Base-by-base conservation (phyloP, 2,113 vertebrate species). In the Siphamia tubifer region DNA sequence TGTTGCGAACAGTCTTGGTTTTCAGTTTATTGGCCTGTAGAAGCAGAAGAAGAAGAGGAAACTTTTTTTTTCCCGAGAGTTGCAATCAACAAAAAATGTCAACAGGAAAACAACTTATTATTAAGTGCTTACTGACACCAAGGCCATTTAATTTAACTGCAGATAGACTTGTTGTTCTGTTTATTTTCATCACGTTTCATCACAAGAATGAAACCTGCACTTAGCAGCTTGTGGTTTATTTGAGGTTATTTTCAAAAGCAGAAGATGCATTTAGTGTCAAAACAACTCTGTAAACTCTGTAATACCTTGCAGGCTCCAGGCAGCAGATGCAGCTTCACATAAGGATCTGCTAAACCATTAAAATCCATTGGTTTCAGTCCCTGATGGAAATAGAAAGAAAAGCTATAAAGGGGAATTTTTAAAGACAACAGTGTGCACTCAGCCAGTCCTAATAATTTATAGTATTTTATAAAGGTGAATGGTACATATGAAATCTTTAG, bases 341-440 rank as follows among this genome's bases (percentile, higher is more conserved):
- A 96, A 17, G 95, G 95, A 80, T 96, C 95, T 0, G 95, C 92
- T 40, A 96, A 79, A 56, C 95, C 95, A 9, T 96, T 96, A 79
- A 95, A 96, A 86, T 95, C 95, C 95, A 96, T 96, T 4, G 95
- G 95, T 64, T 95, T 96, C 71, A 96, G 86, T 43, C 95, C 95
- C 95, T 94, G 32, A 21, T 11, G 48, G 43, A 36, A 10, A 55
- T 30, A 74, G 2, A 74, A 43, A 47, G 5, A 38, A 7, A 63
- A 16, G 21, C 54, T 32, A 52, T 11, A 38, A 60, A 5, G 13
- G 11, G 53, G 39, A 16, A n/a, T 31, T 13, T 13, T 1, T 24
- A 11, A 31, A 68, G 23, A 45, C 8, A 48, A 48, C 25, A 30
- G 15, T 15, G 6, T n/a, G n/a, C n/a, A 16, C 27, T 48, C 17